phyloP scores from a whole-genome alignment of 2,113 vertebrate genomes.

The Solea solea region DNA sequence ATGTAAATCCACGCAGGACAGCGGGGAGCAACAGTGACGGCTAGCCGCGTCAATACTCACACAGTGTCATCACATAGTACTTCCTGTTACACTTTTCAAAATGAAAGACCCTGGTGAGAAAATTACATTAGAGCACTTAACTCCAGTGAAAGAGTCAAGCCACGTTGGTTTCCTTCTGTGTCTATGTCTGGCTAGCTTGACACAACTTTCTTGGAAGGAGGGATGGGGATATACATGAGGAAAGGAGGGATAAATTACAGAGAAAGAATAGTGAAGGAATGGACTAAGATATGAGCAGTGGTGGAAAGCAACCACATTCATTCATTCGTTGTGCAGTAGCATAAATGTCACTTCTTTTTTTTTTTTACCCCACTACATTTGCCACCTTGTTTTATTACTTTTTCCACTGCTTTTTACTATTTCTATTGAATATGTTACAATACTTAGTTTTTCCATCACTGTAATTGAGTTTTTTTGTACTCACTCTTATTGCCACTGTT shows the following conservation, averaged over 20 bases:
- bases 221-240: background rate
- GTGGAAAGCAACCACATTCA: background rate
- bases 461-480: too few species aligned
- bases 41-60: background rate
- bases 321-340: background rate
- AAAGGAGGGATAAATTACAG: background rate
- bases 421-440: background rate
- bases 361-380: background rate
- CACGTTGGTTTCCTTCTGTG: background rate
- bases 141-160: fast-evolving
- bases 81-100: slow-evolving; percentile 32
- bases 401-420: background rate
- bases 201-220: background rate
- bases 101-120: fast-evolving
- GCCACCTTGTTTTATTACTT: background rate
- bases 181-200: background rate
- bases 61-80: fast-evolving
- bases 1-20: slow-evolving; percentile 74
- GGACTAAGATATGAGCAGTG: background rate
- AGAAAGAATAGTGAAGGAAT: background rate
- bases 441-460: too few species aligned
- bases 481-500: too few species aligned
- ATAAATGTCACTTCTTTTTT: background rate
- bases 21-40: slow-evolving; percentile 13
- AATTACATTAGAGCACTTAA: background rate